These are phyloP conservation scores for Pogonocichla stellata DNA, from an alignment of 2,113 vertebrate species.

Conservation along the genomic window DNA sequence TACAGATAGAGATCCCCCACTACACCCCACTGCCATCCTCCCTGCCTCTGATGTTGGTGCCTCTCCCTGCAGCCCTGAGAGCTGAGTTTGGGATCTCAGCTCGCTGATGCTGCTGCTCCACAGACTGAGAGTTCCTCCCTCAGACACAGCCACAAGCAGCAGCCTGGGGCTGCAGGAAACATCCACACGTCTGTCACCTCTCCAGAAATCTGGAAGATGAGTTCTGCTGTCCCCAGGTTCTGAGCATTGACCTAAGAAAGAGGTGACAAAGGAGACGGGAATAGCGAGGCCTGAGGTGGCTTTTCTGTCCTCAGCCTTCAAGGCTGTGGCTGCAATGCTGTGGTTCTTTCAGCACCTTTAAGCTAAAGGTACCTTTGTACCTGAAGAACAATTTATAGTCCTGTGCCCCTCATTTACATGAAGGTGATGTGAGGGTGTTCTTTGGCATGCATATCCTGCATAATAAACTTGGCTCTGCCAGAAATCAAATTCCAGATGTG, in stretches of 20 bases:
- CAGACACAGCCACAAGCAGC: constrained; percentile 33
- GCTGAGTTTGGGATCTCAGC: constrained; percentile 1
- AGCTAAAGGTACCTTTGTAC: constrained; percentile 65
- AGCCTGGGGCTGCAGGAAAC: constrained; percentile 34
- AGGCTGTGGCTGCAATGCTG: neutral
- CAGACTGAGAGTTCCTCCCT: constrained; percentile 49
- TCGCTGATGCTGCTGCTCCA: constrained; percentile 4
- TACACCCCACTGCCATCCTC: constrained; percentile 71
- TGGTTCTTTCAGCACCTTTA: neutral
- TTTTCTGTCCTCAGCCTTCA: neutral
- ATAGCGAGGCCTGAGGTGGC: neutral
- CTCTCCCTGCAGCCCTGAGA: neutral
- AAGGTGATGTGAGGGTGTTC: constrained; percentile 55
- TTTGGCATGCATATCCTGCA: constrained; percentile 36
- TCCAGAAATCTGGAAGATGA: constrained; percentile 36
- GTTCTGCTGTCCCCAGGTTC: constrained; percentile 70
- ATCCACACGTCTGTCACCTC: constrained; percentile 19
- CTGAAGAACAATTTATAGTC: constrained; percentile 61
- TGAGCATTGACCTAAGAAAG: constrained; percentile 73
- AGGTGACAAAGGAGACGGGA: neutral
- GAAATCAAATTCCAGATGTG: constrained; percentile 73
- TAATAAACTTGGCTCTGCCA: constrained; percentile 68
- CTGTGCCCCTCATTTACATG: constrained; percentile 62
- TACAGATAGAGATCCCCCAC: constrained; percentile 68
- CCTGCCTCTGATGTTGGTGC: constrained; percentile 41